A percentile compares a stretch with the other conserved stretches of the same genome.
phyloP scores from a whole-genome alignment of 2,113 vertebrate species.

The Onychostoma macrolepis region DNA sequence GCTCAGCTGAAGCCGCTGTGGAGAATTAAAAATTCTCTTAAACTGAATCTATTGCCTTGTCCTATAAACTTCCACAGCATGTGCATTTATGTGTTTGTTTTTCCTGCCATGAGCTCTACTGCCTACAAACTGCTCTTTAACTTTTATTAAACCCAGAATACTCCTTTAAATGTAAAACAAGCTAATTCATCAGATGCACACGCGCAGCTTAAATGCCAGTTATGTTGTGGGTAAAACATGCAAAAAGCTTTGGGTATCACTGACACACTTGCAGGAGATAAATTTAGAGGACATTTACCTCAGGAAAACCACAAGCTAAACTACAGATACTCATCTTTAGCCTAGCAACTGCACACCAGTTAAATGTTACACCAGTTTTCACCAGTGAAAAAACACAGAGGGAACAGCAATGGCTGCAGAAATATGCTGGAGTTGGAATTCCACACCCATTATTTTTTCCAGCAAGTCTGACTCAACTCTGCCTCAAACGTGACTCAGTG shows the following conservation, averaged over 20 bases:
- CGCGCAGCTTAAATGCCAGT: neutral
- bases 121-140: too few species aligned
- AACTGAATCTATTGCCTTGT: neutral
- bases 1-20: neutral
- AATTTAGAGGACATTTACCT: neutral
- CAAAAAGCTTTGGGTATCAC: conserved; percentile 18
- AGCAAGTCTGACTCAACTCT: conserved; percentile 9
- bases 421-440: neutral
- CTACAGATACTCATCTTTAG: neutral
- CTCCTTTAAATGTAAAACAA: neutral
- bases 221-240: conserved; percentile 7
- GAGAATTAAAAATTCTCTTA: neutral
- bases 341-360: neutral
- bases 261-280: neutral
- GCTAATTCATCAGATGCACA: neutral
- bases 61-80: neutral
- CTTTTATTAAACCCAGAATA: neutral
- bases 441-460: conserved; percentile 21
- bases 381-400: neutral
- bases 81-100: neutral
- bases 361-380: neutral
- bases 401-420: neutral
- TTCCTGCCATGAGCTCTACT: neutral
- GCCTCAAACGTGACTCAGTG: conserved; percentile 2
- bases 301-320: neutral